Evolutionary conservation across 2,888 invertebrate species (phyloP), one percentile per base, ranked within the genome.

Genomic region (Epirrhoe tristata): DNA sequence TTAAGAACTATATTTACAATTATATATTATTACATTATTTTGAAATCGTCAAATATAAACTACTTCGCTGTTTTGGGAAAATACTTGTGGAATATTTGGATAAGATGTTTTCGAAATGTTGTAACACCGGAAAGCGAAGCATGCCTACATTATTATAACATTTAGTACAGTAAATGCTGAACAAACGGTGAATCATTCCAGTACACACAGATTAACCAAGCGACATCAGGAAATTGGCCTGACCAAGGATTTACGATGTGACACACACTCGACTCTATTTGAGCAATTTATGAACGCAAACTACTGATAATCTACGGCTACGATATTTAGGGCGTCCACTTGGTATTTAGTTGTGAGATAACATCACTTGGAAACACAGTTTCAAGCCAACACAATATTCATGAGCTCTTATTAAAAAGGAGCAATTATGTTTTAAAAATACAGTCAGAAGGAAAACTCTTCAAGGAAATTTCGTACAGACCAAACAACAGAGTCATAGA

Each of bases 171-270:
- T 70, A 56, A 63, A 66, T 57, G 50, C 58, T 62, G 53, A 61
- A 46, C 58, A 58, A 69, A 58, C 67, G 63, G 70, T 74, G 74
- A 74, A 70, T 74, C 74, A 74, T 69, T 65, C 63, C 53, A 56
- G 71, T 73, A 70, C 66, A 72, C 66, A 73, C 66, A 74, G 71
- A 73, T 73, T 73, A 73, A 69, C 58, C 58, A 48, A 46, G 70
- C 68, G 58, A 68, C 73, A 69, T 74, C 71, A 74, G 73, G 74
- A 74, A 74, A 74, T 74, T 73, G 72, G 74, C 65, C 64, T 68
- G 71, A 69, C 70, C 74, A 69, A 73, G 74, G 74, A 74, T 74
- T 73, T 74, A 74, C 60, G 66, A 67, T 59, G 60, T 66, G 66
- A 70, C 69, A 67, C 58, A 68, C 66, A 66, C 66, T 65, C 64